A percentile compares a stretch with the other conserved stretches of the same genome.
phyloP scores from a whole-genome alignment of 2,113 vertebrate genomes.

The Leucosticte australis region DNA sequence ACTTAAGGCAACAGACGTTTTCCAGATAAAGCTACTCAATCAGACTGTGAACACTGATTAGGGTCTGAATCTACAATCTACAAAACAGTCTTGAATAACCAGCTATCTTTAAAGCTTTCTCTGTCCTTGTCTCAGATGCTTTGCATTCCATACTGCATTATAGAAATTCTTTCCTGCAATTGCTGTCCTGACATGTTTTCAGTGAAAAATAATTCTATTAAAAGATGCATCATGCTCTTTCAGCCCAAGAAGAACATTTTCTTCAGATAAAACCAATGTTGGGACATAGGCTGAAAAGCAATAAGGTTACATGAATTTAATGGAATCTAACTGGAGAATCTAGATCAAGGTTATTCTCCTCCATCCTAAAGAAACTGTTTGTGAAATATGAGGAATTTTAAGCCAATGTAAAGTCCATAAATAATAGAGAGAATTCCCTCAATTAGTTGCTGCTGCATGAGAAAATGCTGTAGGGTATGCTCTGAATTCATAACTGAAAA shows the following conservation, averaged over 20 bases:
- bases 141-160: not conserved
- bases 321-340: not conserved
- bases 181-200: not conserved
- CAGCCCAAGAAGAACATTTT: not conserved
- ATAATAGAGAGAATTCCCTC: slow-evolving; percentile 40
- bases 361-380: not conserved
- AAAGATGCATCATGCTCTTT: not conserved
- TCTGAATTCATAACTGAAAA: slow-evolving; percentile 35
- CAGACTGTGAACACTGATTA: not conserved
- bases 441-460: slow-evolving; percentile 1
- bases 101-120: not conserved
- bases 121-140: not conserved
- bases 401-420: slow-evolving; percentile 40
- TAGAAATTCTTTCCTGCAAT: not conserved
- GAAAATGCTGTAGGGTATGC: slow-evolving; percentile 38
- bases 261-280: not conserved
- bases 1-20: not conserved
- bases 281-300: not conserved
- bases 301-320: not conserved
- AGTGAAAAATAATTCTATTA: slow-evolving; percentile 20
- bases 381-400: slow-evolving; percentile 35
- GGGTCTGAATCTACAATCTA: not conserved
- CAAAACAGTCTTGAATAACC: not conserved
- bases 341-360: not conserved
- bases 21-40: not conserved